Evolutionary conservation across 2,888 invertebrate species (phyloP), one percentile per base, ranked within the genome.

Genomic region (Phortica okadai): DNA sequence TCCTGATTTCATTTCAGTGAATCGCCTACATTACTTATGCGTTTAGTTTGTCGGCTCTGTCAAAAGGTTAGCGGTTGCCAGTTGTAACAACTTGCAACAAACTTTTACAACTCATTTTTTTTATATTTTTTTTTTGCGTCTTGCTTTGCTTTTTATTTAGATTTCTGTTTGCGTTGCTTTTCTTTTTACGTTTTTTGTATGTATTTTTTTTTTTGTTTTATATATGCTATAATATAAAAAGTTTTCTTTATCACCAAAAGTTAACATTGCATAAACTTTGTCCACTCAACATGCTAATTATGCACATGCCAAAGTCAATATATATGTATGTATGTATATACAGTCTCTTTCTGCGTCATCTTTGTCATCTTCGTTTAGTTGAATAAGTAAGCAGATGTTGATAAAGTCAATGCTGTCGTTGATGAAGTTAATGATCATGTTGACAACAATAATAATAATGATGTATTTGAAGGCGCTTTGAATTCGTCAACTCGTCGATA

Each of bases 171-270:
- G 10, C n/a, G 3, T 54, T 54, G 54, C n/a, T 6, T 10, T 85
- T 84, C 74, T 44, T 72, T 58, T 14, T 58, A 6, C 54, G 16
- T 42, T 41, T 74, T 82, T 33, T 82, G 81, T 83, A 6, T n/a
- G 21, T 21, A 21, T 10, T 6, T 54, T 54, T 1, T 10, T 10
- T 54, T 14, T n/a, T 6, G 7, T 54, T 54, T 54, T 14, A 10
- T 54, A n/a, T 54, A n/a, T n/a, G n/a, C 54, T 54, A 82, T 80
- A 83, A 82, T 79, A 79, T 83, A 73, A 83, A 84, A 85, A 85
- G 83, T 83, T 85, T 85, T 80, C 81, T 80, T 85, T 84, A 84
- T 85, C 83, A 78, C 79, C 77, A 80, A 76, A 80, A 80, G 77
- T 80, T 77, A 80, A 78, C 80, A 73, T 76, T 73, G 16, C n/a